A percentile compares a stretch with the other conserved stretches of the same genome.
Evolutionary conservation across 2,797 vertebrate species (phyloP).

Genomic region (Pseudochromis fuscus): DNA sequence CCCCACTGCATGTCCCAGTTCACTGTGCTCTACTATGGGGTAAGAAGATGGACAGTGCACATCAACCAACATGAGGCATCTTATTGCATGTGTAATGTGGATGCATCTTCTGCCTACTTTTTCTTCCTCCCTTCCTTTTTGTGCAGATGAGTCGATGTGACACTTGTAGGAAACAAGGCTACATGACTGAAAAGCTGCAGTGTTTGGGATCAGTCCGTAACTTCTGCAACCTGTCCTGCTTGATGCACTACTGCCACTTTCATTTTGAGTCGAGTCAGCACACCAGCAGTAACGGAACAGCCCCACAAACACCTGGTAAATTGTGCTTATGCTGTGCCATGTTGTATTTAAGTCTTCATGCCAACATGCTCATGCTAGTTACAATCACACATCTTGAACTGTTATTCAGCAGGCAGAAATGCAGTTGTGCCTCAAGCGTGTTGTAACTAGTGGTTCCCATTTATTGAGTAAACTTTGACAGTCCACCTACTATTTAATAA

Average conservation of each 20-base stretch:
- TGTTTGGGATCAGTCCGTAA: conserved; percentile 94
- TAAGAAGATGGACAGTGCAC: conserved; percentile 37
- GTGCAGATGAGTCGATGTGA: conserved; percentile 96
- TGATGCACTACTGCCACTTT: conserved; percentile 92
- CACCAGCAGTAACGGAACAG: conserved; percentile 69
- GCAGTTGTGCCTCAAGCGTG: background rate
- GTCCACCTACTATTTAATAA: too few relatives aligned
- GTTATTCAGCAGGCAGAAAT: background rate
- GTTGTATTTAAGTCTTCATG: background rate
- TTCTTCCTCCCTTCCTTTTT: background rate
- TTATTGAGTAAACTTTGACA: too few relatives aligned
- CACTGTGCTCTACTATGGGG: conserved; percentile 93
- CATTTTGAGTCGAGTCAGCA: conserved; percentile 77
- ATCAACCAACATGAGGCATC: background rate
- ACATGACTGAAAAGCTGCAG: conserved; percentile 92
- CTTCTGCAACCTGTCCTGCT: conserved; percentile 94
- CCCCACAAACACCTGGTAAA: conserved; percentile 71
- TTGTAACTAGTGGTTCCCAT: too few relatives aligned
- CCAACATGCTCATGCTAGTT: background rate
- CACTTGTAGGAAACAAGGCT: conserved; percentile 93
- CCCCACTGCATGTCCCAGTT: conserved; percentile 98
- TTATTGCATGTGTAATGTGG: background rate
- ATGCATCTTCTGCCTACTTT: background rate
- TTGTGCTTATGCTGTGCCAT: background rate
- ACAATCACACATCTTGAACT: background rate